These are phyloP conservation scores for Prunella fulvescens DNA, from an alignment of 2,113 vertebrate genomes.

Conservation along the genomic window DNA sequence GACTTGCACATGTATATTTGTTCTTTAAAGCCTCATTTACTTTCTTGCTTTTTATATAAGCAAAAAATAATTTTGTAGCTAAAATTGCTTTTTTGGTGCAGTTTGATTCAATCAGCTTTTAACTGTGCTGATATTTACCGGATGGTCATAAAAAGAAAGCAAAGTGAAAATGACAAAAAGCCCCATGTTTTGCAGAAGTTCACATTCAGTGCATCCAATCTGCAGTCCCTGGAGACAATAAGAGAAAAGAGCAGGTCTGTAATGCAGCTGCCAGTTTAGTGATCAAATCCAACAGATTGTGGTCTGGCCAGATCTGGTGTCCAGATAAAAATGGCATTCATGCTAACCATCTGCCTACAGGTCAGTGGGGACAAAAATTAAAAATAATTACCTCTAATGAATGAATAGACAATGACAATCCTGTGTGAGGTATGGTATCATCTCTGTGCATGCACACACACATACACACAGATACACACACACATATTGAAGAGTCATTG, in stretches of 20 bases:
- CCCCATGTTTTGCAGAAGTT: slow-evolving; percentile 64
- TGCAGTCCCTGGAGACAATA: slow-evolving; percentile 38
- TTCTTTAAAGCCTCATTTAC: not conserved
- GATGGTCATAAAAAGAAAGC: slow-evolving; percentile 62
- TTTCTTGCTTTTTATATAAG: not conserved
- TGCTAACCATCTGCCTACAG: slow-evolving; percentile 79
- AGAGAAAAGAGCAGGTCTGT: slow-evolving; percentile 56
- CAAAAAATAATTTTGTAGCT: not conserved
- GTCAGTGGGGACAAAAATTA: slow-evolving; percentile 76
- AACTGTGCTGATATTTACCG: slow-evolving; percentile 53
- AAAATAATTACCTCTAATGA: slow-evolving; percentile 78
- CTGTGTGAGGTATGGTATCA: slow-evolving; percentile 64
- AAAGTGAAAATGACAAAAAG: slow-evolving; percentile 60
- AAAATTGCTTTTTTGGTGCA: not conserved
- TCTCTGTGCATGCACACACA: not conserved
- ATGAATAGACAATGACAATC: slow-evolving; percentile 73
- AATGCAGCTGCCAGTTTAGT: slow-evolving; percentile 62
- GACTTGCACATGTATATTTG: not conserved
- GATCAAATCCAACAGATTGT: slow-evolving; percentile 65
- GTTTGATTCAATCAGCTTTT: slow-evolving; percentile 56
- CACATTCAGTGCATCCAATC: slow-evolving; percentile 62
- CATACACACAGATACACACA: not conserved
- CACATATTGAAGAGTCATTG: not conserved
- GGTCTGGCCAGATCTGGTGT: slow-evolving; percentile 69
- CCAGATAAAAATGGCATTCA: slow-evolving; percentile 77